Base-by-base conservation (phyloP, 2,797 vertebrate species). In the Dromococcyx pavoninus region DNA sequence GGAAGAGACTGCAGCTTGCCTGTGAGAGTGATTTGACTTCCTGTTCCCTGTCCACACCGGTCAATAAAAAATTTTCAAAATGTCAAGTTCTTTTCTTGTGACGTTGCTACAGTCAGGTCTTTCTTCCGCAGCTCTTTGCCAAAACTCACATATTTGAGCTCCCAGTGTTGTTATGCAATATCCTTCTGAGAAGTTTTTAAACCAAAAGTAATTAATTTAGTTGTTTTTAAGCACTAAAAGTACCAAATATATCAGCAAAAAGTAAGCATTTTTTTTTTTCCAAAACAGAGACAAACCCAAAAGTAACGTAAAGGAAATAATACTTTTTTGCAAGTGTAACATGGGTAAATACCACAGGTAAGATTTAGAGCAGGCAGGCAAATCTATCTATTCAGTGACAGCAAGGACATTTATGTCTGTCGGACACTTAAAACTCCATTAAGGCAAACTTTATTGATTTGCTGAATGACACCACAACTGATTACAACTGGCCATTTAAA, bases 61-160 rank as follows among this genome's bases (percentile, higher is more conserved):
- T 94, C 92, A 95, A 93, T 90, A 93, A 92, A 86, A 91, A 66
- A 95, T 86, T 88, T 93, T 96, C 81, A 81, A 93, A 95, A 95
- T 91, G 95, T 94, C 91, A 96, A 97, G 88, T 69, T 87, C 74
- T 89, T 90, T 89, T 81, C 87, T 95, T 94, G 41, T 17, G 23
- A 81, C 69, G 81, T 77, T 86, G 61, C 89, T 96, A 81, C 51
- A 94, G 81, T 54, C 78, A 87, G 84, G 69, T 66, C 72, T 82
- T 92, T 95, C 75, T 96, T 94, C 77, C 64, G 50, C 83, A 94
- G 48, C n/a, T 57, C 67, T 78, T 46, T 85, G 86, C 83, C 94
- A 93, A 95, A 94, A 89, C 60, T 85, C 88, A 95, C 85, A 93
- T 89, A 94, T 70, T 94, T 91, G 50, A 91, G 74, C 58, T 91